A percentile compares a stretch with the other conserved stretches of the same genome.
Conservation (phyloP, 1,140 invertebrate species). For the Neotoxoptera formosana region DNA sequence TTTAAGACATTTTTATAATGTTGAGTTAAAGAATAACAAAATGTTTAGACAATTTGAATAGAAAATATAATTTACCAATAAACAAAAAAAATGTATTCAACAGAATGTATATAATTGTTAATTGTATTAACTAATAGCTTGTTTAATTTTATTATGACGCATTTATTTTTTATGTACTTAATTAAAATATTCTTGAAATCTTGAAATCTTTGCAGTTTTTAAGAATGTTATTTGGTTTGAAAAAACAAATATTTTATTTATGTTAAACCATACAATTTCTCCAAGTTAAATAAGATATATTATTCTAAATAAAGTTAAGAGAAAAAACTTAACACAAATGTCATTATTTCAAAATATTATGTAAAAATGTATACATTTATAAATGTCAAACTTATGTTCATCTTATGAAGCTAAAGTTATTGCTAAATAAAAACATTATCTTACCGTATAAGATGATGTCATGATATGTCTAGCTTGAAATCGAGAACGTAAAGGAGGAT, state of each 20-base stretch:
- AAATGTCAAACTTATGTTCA: background rate
- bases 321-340: background rate
- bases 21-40: background rate
- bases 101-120: background rate
- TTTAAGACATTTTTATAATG: background rate
- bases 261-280: background rate
- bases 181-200: background rate
- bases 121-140: background rate
- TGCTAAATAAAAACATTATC: slow-evolving; percentile 59
- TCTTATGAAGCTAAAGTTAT: background rate
- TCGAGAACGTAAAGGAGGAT: slow-evolving; percentile 92
- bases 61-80: background rate
- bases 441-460: slow-evolving; percentile 70
- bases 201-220: background rate
- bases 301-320: background rate
- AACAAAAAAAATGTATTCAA: background rate
- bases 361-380: background rate
- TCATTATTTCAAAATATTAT: background rate
- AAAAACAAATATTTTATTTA: background rate
- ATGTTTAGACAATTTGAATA: background rate
- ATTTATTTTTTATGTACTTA: background rate
- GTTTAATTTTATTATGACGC: background rate
- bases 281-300: background rate
- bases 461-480: slow-evolving; percentile 91
- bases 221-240: background rate